Percentiles rank a stretch among this genome's conserved stretches.
Conservation (phyloP, 1,140 invertebrate genomes). For the Araneus ventricosus region DNA sequence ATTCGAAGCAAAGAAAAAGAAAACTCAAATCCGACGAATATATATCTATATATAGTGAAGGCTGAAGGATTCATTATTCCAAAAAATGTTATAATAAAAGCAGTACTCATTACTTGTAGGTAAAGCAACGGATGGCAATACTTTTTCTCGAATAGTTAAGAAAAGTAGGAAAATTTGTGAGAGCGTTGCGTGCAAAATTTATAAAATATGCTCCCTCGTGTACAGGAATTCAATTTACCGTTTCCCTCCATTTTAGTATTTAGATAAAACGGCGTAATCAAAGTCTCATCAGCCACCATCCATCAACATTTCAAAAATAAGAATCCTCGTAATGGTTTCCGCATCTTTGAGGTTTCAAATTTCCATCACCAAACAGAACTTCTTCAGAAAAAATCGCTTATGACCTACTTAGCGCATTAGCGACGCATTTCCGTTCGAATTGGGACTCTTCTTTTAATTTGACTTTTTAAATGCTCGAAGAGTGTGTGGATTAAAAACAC, state of each 20-base stretch:
- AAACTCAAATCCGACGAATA: too few species aligned
- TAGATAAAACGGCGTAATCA: slow-evolving; percentile 66
- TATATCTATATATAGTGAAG: not conserved
- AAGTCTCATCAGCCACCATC: slow-evolving; percentile 64
- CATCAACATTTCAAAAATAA: slow-evolving; percentile 67
- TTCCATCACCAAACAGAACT: slow-evolving; percentile 62
- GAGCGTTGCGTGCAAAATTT: slow-evolving; percentile 16
- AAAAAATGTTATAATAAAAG: not conserved
- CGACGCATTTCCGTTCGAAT: slow-evolving; percentile 1
- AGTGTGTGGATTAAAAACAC: slow-evolving; percentile 19
- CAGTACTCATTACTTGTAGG: not conserved
- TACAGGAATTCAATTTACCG: slow-evolving; percentile 39
- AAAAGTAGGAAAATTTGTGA: not conserved
- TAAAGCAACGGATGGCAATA: not conserved
- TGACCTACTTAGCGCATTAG: slow-evolving; percentile 56
- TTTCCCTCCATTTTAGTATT: slow-evolving; percentile 49
- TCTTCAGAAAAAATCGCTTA: slow-evolving; percentile 40
- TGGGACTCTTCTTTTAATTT: slow-evolving; percentile 47
- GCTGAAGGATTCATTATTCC: not conserved
- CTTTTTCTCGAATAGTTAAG: slow-evolving; percentile 8
- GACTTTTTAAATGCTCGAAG: slow-evolving; percentile 12
- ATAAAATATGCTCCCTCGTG: slow-evolving; percentile 21
- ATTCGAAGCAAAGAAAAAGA: too few species aligned
- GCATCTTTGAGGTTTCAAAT: slow-evolving; percentile 64
- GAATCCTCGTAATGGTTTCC: slow-evolving; percentile 54